Evolutionary conservation across 2,113 vertebrate genomes (phyloP).

Genomic region (Hylia prasina): DNA sequence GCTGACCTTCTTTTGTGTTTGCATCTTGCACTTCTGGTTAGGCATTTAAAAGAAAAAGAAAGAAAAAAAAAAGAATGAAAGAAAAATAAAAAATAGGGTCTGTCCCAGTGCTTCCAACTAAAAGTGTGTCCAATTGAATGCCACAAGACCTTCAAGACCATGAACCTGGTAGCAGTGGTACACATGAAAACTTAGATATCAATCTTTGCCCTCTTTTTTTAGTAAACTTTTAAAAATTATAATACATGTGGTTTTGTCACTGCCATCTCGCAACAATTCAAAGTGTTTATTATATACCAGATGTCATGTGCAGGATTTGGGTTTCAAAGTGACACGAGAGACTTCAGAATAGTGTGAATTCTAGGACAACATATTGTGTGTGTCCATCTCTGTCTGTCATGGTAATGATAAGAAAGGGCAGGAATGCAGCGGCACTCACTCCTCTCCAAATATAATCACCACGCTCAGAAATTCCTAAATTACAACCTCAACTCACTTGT

Average conservation of each 20-base stretch:
- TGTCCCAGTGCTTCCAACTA: background rate
- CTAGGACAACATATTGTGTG: conserved; percentile 54
- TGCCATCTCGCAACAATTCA: background rate
- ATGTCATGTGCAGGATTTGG: conserved; percentile 26
- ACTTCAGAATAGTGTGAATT: conserved; percentile 16
- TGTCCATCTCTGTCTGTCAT: conserved; percentile 39
- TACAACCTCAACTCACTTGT: background rate
- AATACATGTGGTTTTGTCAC: background rate
- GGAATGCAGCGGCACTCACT: conserved; percentile 3
- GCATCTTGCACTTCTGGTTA: background rate
- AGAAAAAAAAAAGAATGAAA: background rate
- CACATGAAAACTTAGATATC: background rate
- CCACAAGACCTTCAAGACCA: background rate
- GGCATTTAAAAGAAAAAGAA: background rate
- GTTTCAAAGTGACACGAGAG: conserved; percentile 28
- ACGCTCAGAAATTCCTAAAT: background rate
- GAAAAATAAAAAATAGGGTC: background rate
- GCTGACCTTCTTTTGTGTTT: background rate
- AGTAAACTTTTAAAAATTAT: background rate
- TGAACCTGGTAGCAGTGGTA: background rate
- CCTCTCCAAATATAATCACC: conserved; percentile 31
- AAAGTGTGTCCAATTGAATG: background rate
- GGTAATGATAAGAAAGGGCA: conserved; percentile 32
- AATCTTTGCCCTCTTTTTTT: background rate
- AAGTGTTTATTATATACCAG: conserved; percentile 22